phyloP scores from a whole-genome alignment of 2,888 invertebrate species.

The Eutolmus rufibarbis region DNA sequence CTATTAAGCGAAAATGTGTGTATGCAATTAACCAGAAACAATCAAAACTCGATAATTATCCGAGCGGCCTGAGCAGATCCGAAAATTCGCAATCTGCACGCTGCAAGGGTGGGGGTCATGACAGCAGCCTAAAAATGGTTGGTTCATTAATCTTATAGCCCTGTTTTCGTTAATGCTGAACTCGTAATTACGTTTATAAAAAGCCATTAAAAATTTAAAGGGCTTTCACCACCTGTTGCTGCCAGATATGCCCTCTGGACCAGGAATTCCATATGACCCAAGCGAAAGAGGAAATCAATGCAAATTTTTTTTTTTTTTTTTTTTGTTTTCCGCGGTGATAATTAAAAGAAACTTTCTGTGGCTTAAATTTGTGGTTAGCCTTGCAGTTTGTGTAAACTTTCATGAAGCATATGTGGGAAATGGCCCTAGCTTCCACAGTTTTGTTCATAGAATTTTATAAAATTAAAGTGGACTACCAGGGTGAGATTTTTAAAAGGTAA shows the following conservation, averaged over 20 bases:
- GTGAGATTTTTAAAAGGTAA: too few species aligned
- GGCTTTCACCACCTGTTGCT: background rate
- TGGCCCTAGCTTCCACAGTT: background rate
- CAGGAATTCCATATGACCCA: background rate
- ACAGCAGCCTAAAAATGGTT: background rate
- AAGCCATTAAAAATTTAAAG: conserved; percentile 17
- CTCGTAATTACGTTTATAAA: conserved; percentile 4
- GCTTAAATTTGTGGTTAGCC: background rate
- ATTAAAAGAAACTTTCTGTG: background rate
- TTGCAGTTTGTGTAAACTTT: background rate
- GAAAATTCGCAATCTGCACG: background rate
- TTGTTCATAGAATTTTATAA: background rate
- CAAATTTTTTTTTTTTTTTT: background rate
- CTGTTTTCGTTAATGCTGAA: background rate
- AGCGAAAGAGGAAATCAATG: background rate
- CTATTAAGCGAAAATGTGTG: background rate
- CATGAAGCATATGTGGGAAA: background rate
- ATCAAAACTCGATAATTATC: conserved; percentile 24
- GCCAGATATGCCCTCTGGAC: background rate
- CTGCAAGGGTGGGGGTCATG: background rate
- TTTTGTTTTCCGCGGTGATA: background rate
- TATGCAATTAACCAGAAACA: conserved; percentile 4
- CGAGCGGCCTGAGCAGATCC: background rate
- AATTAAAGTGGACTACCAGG: too few species aligned
- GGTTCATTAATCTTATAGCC: conserved; percentile 2